phyloP scores from a whole-genome alignment of 2,113 vertebrate species.

The Coptodon bakossiorum region DNA sequence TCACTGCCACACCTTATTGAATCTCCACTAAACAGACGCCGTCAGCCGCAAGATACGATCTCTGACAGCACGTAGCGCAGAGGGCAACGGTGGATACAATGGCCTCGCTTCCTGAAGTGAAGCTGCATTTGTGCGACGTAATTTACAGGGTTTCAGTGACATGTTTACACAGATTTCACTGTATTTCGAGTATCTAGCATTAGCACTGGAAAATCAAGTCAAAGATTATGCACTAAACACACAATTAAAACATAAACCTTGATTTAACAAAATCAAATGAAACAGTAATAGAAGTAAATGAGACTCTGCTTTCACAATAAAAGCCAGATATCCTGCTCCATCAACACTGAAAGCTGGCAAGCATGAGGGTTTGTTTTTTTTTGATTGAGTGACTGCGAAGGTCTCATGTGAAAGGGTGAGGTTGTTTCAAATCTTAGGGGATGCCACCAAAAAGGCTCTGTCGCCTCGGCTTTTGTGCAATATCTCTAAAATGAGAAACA shows the following conservation, averaged over 20 bases:
- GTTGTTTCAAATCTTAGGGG: background rate
- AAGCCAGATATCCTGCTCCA: background rate
- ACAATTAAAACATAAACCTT: background rate
- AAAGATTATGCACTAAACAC: background rate
- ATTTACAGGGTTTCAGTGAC: background rate
- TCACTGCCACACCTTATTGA: constrained; percentile 17
- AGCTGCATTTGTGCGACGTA: background rate
- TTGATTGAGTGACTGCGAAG: background rate
- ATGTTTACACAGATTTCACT: background rate
- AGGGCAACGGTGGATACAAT: background rate
- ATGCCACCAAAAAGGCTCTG: background rate
- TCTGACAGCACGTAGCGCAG: background rate
- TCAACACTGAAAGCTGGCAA: background rate
- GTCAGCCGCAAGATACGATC: constrained; percentile 8
- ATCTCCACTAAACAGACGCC: constrained; percentile 5
- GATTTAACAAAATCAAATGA: background rate
- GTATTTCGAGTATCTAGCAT: background rate
- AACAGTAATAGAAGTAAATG: rapidly evolving
- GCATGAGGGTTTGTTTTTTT: background rate
- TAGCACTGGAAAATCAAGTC: background rate
- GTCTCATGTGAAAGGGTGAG: background rate
- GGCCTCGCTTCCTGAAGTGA: background rate
- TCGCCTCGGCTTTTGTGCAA: rapidly evolving
- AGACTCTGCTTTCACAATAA: background rate
- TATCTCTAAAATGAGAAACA: background rate